Evolutionary conservation across 2,797 vertebrate genomes (phyloP), one percentile per base, ranked within the genome.

Genomic region (Acomys russatus): DNA sequence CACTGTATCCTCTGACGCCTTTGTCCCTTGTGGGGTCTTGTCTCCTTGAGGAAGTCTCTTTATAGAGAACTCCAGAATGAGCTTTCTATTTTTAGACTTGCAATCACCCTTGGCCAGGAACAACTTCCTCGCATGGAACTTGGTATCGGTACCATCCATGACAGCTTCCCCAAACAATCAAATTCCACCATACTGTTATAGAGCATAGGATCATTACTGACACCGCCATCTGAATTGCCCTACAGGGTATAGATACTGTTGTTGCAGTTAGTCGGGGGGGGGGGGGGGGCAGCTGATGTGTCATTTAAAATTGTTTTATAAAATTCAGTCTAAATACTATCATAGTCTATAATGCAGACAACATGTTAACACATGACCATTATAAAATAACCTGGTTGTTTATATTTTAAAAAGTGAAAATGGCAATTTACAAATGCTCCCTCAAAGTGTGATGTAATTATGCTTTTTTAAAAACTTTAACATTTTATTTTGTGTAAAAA

Each of bases 401-500:
- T 93, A 49, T 49, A 94, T 68, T 94, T 95, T 96, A 71, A 88
- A 94, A 88, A 20, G 11, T 85, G 61, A 93, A 30, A 90, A 54
- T 76, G 25, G 17, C 68, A 44, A 86, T 92, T 96, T 87, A 83
- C 83, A 88, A 94, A 79, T 76, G 3, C 59, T 96, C 94, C 51
- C 33, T 84, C 88, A 73, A 95, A 95, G 95, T 35, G 51, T 92
- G 49, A 77, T 44, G 44, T 44, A 44, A 44, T 44, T 44, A 44
- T 44, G 44, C 44, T 44, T 44, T 44, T 63, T 94, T 8, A n/a
- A n/a, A n/a, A 96, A 98, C 96, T 98, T 98, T 92, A 98, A 98
- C 38, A 35, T 98, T 99, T 99, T 99, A 99, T 99, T 99, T 99
- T 99, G 99, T 99, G 99, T 99, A 99, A 99, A 99, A 99, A 99